These are phyloP conservation scores for Gulo gulo DNA, from an alignment of 2,113 vertebrate genomes.

Conservation along the genomic window DNA sequence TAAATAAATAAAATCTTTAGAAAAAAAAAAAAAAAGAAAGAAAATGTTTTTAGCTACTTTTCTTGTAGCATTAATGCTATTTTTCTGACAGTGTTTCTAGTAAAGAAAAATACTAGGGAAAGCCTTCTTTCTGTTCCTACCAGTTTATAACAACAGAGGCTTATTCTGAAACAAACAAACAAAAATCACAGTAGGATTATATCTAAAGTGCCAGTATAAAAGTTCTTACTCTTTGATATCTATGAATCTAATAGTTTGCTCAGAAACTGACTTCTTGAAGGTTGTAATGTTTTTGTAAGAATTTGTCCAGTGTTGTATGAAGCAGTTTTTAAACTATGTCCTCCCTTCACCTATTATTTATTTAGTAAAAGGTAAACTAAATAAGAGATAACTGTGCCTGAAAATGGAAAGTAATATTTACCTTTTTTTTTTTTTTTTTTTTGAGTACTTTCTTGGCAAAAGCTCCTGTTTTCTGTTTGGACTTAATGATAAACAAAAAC, in stretches of 20 bases:
- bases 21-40: no score
- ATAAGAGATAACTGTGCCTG: not conserved
- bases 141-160: not conserved
- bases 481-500: constrained; percentile 22
- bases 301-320: not conserved
- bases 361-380: constrained; percentile 42
- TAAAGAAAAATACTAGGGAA: constrained; percentile 28
- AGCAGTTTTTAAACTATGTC: not conserved
- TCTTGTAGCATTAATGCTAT: not conserved
- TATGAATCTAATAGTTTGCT: not conserved
- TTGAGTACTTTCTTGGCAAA: not conserved
- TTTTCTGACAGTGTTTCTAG: constrained; percentile 7
- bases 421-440: not conserved
- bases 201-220: not conserved
- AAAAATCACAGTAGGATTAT: not conserved
- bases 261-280: constrained; percentile 14
- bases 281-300: constrained; percentile 6
- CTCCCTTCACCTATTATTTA: not conserved
- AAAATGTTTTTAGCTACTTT: constrained; percentile 10
- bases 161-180: constrained; percentile 4
- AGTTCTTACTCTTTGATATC: not conserved
- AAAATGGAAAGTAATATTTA: not conserved
- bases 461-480: not conserved
- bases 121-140: not conserved
- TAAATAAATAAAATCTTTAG: no score